Conservation (phyloP, 1,140 invertebrate species). For the Melanaphis sacchari region DNA sequence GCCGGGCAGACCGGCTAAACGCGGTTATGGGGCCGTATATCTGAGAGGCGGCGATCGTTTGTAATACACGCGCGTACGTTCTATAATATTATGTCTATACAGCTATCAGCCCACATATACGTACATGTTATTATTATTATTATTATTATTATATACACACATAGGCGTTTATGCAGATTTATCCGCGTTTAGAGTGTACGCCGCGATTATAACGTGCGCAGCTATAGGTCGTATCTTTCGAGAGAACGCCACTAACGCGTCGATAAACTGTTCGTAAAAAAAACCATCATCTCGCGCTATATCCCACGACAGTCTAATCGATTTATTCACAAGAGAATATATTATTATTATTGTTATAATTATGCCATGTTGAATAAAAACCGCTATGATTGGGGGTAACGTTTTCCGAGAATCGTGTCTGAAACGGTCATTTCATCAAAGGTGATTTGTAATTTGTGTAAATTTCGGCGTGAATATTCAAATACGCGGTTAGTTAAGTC, state of each 20-base stretch:
- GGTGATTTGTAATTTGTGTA: neutral
- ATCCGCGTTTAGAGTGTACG: neutral
- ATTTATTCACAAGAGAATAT: neutral
- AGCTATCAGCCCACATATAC: neutral
- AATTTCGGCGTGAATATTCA: neutral
- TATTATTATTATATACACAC: no score
- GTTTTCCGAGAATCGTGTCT: neutral
- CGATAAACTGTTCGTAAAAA: no score
- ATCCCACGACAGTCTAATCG: neutral
- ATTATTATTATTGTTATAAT: no score
- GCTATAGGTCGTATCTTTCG: neutral
- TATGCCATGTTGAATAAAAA: no score
- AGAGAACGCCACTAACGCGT: no score
- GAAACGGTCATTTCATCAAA: neutral
- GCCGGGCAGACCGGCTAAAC: neutral
- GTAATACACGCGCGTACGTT: no score
- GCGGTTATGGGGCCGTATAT: conserved; percentile 33
- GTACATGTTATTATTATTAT: no score
- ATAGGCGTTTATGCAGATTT: neutral
- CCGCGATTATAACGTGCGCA: neutral
- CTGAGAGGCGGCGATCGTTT: neutral
- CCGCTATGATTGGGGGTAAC: no score
- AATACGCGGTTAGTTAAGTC: neutral
- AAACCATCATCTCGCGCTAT: no score
- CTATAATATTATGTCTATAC: no score